Conservation (phyloP, 2,113 vertebrate genomes). For the Pseudopipra pipra region DNA sequence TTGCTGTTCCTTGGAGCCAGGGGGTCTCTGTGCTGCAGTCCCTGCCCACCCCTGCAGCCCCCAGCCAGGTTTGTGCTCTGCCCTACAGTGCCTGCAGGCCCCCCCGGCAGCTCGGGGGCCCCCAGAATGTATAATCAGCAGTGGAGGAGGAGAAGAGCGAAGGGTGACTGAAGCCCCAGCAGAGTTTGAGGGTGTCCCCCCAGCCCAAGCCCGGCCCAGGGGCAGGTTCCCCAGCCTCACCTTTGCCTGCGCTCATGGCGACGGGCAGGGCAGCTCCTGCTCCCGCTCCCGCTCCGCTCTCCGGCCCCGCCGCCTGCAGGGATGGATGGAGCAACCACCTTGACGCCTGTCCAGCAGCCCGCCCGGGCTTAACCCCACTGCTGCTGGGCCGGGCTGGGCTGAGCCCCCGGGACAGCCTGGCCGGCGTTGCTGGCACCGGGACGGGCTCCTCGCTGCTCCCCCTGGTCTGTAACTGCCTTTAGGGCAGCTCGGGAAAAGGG, state of each 20-base stretch:
- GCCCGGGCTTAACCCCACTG: background rate
- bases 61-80: background rate
- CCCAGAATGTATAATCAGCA: background rate
- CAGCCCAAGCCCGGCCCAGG: background rate
- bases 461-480: fast-evolving
- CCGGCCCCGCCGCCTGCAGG: conserved; percentile 25
- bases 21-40: fast-evolving
- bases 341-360: conserved; percentile 56
- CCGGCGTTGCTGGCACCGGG: fast-evolving
- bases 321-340: conserved; percentile 66
- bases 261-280: background rate
- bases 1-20: fast-evolving
- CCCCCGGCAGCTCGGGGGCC: fast-evolving
- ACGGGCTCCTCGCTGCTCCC: background rate
- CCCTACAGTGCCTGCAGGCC: background rate
- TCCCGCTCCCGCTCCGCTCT: conserved; percentile 28
- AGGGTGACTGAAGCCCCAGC: background rate
- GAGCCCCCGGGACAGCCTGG: background rate
- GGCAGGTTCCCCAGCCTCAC: conserved; percentile 38
- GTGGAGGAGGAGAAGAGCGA: background rate
- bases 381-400: too few species aligned
- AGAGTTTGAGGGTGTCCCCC: background rate
- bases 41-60: background rate
- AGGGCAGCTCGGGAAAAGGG: background rate
- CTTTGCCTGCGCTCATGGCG: conserved; percentile 67